phyloP scores from a whole-genome alignment of 2,113 vertebrate genomes.

The Pangasianodon gigas region DNA sequence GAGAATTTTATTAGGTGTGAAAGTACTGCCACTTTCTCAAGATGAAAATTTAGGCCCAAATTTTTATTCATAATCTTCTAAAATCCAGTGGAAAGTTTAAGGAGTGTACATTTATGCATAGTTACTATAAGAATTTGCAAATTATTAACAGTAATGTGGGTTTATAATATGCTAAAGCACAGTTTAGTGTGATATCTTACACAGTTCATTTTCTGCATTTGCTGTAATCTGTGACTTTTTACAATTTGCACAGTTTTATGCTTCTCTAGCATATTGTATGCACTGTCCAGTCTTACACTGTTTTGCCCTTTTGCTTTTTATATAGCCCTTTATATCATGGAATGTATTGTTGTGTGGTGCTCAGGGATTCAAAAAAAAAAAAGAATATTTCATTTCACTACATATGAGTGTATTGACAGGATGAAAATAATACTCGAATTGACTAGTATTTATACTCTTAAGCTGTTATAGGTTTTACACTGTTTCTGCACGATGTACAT shows the following conservation, averaged over 20 bases:
- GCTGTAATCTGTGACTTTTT: not conserved
- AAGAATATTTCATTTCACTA: not conserved
- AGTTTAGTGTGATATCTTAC: not conserved
- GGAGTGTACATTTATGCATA: not conserved
- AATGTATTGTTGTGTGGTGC: not conserved
- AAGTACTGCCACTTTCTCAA: not conserved
- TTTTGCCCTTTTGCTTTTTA: not conserved
- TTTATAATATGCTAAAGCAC: not conserved
- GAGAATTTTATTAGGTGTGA: not conserved
- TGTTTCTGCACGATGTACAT: not conserved
- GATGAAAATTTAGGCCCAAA: not conserved
- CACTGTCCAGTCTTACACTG: not conserved
- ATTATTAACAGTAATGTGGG: not conserved
- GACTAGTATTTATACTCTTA: not conserved
- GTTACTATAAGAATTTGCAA: not conserved
- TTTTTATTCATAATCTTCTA: not conserved
- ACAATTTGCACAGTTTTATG: not conserved
- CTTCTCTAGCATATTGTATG: not conserved
- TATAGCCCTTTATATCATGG: not conserved
- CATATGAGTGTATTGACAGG: not conserved
- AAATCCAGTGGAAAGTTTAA: not conserved
- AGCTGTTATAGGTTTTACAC: not conserved
- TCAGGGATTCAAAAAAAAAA: not conserved
- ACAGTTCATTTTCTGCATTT: not conserved
- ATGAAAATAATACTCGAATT: not conserved